Base-by-base conservation (phyloP, 2,888 invertebrate species). In the Papilio demoleus region DNA sequence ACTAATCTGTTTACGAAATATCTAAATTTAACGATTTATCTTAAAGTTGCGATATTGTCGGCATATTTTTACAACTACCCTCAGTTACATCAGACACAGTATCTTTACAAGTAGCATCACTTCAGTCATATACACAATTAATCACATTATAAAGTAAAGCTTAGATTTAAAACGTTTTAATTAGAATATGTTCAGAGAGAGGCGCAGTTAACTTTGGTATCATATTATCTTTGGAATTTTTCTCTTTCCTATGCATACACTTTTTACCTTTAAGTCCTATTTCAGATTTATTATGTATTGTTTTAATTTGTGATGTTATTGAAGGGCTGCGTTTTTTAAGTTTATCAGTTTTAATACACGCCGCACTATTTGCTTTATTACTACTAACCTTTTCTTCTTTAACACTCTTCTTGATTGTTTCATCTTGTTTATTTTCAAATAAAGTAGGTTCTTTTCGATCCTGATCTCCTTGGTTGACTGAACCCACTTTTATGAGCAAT, bases 251-350 rank as follows among this genome's bases (percentile, higher is more conserved):
- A 75, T 85, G 86, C 73, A 88, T 78, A 76, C 90, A 88, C 79
- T 88, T 88, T 77, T 90, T 89, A 47, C 84, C 81, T 77, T 91
- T 91, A 12, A 86, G 84, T 71, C 89, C 88, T 45, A 81, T 88
- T 76, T 90, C 91, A 5, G 90, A 92, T 82, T 91, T 91, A 70
- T 92, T 92, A 65, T 91, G 89, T 24, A 85, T 90, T 68, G 85
- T 88, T 77, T 92, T 92, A 71, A 91, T 85, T 82, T 90, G 91
- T 1, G 86, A 80, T 8, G 89, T 82, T 74, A 92, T 78, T 53
- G 90, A 90, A 42, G 90, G 71, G 63, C 83, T 81, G 45, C 88
- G 82, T 78, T 90, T 90, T 83, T 90, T 88, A 79, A 79, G 82
- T 81, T 83, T 87, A 75, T 86, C 88, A 14, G 79, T 75, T 78